phyloP scores from a whole-genome alignment of 2,888 invertebrate species.

The Salpingus planirostris region DNA sequence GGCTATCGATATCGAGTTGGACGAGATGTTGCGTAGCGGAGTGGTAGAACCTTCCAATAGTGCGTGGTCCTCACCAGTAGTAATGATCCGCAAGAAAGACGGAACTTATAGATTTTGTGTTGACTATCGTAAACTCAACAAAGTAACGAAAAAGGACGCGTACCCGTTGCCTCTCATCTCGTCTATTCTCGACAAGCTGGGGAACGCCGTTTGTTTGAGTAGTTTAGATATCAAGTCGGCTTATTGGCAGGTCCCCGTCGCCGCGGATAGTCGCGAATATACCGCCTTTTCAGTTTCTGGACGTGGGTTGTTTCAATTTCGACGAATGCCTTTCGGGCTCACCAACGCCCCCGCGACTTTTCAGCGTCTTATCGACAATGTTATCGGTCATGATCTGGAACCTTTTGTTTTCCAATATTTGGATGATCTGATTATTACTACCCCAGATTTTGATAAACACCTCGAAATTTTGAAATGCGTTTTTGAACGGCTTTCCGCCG shows the following conservation, averaged over 20 bases:
- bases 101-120: slow-evolving; percentile 1
- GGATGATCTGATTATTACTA: slow-evolving; percentile 9
- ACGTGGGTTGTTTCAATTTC: slow-evolving; percentile 6
- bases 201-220: slow-evolving; percentile 4
- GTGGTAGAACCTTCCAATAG: slow-evolving; percentile 3
- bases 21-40: slow-evolving; percentile 2
- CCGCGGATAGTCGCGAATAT: slow-evolving; percentile 4
- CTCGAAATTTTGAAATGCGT: neutral
- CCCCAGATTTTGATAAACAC: slow-evolving; percentile 5
- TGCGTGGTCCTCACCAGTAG: neutral
- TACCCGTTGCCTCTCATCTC: slow-evolving; percentile 9
- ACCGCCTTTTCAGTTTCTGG: slow-evolving; percentile 7
- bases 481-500: slow-evolving; percentile 2
- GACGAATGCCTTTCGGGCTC: slow-evolving; percentile 9
- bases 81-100: slow-evolving; percentile 7
- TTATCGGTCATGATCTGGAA: slow-evolving; percentile 11
- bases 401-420: slow-evolving; percentile 13
- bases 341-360: slow-evolving; percentile 5
- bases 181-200: slow-evolving; percentile 3
- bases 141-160: slow-evolving; percentile 8
- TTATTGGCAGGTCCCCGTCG: slow-evolving; percentile 24
- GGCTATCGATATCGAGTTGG: slow-evolving; percentile 1
- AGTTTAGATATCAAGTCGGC: slow-evolving; percentile 8
- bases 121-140: neutral
- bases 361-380: slow-evolving; percentile 11